These are phyloP conservation scores for Tachysurus vachellii DNA, from an alignment of 2,113 vertebrate genomes.

Conservation along the genomic window DNA sequence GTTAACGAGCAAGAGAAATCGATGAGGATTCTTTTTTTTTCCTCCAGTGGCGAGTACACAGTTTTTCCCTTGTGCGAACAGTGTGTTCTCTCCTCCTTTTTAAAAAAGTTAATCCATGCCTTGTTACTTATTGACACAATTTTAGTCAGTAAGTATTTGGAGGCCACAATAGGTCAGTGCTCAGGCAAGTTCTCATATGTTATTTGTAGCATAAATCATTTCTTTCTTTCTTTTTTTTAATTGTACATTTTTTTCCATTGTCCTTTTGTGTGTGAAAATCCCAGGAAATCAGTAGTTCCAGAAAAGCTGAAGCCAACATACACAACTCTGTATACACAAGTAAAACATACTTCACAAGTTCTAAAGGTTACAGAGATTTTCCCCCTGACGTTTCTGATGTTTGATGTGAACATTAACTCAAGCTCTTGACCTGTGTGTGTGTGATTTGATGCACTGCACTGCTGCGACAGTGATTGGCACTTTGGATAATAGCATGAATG, in stretches of 20 bases:
- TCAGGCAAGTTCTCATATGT: not conserved
- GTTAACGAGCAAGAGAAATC: not conserved
- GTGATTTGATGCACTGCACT: not conserved
- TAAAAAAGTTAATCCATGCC: not conserved
- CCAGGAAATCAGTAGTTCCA: not conserved
- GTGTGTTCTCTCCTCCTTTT: not conserved
- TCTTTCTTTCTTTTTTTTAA: too few species aligned
- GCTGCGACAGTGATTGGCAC: not conserved
- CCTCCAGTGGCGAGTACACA: not conserved
- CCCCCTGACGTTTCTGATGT: not conserved
- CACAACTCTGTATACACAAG: not conserved
- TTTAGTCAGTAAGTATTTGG: not conserved
- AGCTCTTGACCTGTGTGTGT: not conserved
- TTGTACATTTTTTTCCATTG: not conserved
- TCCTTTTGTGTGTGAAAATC: not conserved
- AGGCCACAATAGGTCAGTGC: not conserved
- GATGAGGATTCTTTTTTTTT: conserved; percentile 11
- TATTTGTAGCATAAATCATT: not conserved
- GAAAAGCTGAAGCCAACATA: not conserved
- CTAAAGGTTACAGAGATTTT: not conserved
- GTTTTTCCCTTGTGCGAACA: conserved; percentile 11
- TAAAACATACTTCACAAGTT: not conserved
- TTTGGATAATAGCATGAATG: not conserved
- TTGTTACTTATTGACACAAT: conserved; percentile 21
- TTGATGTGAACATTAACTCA: not conserved